Percentiles rank a stretch among this genome's conserved stretches.
These are phyloP conservation scores for Anthopleura xanthogrammica DNA, from an alignment of 92 coral and sea anemone species.

Conservation along the genomic window DNA sequence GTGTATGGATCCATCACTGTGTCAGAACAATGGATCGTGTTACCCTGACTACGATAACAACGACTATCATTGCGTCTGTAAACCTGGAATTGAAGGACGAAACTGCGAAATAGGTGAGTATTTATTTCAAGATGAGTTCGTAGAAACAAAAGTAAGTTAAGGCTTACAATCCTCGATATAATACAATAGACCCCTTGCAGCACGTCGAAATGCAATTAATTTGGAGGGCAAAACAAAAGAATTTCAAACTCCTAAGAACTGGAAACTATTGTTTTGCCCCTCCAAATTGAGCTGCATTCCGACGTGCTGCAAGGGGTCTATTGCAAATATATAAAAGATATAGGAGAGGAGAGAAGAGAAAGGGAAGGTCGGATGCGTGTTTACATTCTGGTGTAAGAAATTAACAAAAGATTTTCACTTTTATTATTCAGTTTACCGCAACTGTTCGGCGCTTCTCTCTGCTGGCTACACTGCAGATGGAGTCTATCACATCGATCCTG, in stretches of 20 bases:
- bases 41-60: conserved; percentile 26
- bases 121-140: neutral
- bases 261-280: no score
- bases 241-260: no score
- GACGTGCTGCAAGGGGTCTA: no score
- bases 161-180: no score
- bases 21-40: conserved; percentile 23
- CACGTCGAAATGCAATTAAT: no score
- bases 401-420: no score
- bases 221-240: no score
- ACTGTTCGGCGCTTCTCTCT: neutral
- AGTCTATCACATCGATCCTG: neutral
- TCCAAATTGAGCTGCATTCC: no score
- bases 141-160: no score
- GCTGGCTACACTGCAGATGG: neutral
- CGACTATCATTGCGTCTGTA: conserved; percentile 21
- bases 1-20: conserved; percentile 24
- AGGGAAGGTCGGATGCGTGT: neutral
- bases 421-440: neutral
- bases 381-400: neutral
- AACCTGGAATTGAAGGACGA: conserved; percentile 1
- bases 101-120: conserved; percentile 10
- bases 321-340: no score
- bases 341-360: no score
- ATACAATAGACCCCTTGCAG: no score